Conservation (phyloP, 2,797 vertebrate genomes). For the Pachyuromys duprasi region DNA sequence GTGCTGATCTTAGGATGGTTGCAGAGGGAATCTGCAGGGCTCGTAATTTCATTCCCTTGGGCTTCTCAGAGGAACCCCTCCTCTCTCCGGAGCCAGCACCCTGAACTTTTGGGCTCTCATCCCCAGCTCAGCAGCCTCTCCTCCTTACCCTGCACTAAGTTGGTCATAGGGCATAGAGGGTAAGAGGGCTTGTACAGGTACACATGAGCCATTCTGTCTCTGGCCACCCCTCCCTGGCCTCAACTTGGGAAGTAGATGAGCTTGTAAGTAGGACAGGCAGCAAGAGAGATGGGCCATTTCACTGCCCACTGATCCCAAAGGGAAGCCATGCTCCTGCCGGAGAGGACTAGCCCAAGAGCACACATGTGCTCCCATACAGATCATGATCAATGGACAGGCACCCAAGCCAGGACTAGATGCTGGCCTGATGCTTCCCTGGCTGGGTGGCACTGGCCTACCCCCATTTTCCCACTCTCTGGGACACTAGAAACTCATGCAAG, state of each 20-base stretch:
- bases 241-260: neutral
- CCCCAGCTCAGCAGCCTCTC: neutral
- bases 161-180: no score
- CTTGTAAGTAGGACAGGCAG: rapidly evolving
- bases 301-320: rapidly evolving
- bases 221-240: rapidly evolving
- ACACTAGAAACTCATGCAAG: neutral
- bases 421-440: neutral
- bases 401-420: neutral
- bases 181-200: rapidly evolving
- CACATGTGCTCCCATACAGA: neutral
- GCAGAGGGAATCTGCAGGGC: no score
- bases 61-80: neutral
- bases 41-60: neutral
- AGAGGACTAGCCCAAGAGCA: rapidly evolving
- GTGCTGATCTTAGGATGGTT: neutral
- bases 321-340: neutral
- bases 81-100: neutral
- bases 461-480: neutral
- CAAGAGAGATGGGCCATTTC: neutral
- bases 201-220: rapidly evolving
- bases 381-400: rapidly evolving
- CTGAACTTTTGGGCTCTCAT: neutral
- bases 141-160: neutral
- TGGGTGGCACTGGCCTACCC: no score